Conservation (phyloP, 2,888 invertebrate species). For the Dascillus cervinus region DNA sequence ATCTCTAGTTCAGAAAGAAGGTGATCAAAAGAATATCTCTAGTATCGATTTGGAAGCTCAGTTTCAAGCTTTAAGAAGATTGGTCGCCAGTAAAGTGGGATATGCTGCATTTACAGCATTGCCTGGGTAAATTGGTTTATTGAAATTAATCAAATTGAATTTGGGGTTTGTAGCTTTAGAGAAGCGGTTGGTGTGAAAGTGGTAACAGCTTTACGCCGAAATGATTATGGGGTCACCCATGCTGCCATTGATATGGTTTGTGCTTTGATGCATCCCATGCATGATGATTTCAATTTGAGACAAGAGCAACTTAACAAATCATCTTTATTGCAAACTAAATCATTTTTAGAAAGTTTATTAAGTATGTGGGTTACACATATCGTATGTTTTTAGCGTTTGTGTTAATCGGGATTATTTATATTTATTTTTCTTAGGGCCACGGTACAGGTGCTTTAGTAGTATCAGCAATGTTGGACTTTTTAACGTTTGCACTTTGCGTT, state of each 20-base stretch:
- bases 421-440: constrained; percentile 38
- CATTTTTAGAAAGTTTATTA: constrained; percentile 87
- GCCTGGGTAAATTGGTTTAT: constrained; percentile 69
- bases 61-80: constrained; percentile 86
- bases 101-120: constrained; percentile 91
- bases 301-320: constrained; percentile 98
- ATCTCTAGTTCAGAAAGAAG: constrained; percentile 68
- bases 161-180: constrained; percentile 61
- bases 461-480: constrained; percentile 95
- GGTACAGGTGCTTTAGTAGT: constrained; percentile 94
- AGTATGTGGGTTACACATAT: constrained; percentile 94
- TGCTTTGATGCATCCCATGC: constrained; percentile 98
- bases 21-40: constrained; percentile 53
- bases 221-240: constrained; percentile 86
- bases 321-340: constrained; percentile 81
- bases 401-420: constrained; percentile 3
- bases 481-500: constrained; percentile 95
- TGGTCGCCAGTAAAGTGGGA: constrained; percentile 96
- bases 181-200: constrained; percentile 92
- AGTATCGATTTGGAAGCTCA: constrained; percentile 83
- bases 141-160: neutral
- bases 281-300: constrained; percentile 89
- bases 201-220: constrained; percentile 79
- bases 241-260: constrained; percentile 96
- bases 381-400: constrained; percentile 49